A percentile compares a stretch with the other conserved stretches of the same genome.
phyloP scores from a whole-genome alignment of 2,797 vertebrate genomes.

The Microchirus variegatus region DNA sequence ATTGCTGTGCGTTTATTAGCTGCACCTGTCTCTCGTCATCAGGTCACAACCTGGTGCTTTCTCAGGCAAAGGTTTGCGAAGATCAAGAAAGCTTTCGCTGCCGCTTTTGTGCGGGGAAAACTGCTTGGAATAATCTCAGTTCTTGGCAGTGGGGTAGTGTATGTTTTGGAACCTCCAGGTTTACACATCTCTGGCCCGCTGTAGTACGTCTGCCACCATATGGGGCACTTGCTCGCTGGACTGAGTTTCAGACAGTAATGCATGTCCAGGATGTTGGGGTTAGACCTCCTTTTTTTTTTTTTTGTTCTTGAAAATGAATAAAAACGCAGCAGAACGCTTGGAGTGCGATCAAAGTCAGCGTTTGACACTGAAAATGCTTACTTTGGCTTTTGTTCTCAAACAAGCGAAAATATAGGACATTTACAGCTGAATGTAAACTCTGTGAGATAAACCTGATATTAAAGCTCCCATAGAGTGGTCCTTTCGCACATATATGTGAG shows the following conservation, averaged over 20 bases:
- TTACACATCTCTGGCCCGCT: slow-evolving; percentile 69
- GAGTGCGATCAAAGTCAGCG: slow-evolving; percentile 35
- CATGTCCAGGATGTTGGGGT: slow-evolving; percentile 32
- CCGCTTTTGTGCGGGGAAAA: slow-evolving; percentile 65
- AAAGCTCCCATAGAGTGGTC: no score
- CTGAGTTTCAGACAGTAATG: slow-evolving; percentile 53
- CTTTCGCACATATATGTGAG: no score
- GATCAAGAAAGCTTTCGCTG: slow-evolving; percentile 70
- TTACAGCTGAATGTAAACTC: neutral
- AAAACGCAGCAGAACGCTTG: slow-evolving; percentile 40
- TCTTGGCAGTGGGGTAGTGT: slow-evolving; percentile 73
- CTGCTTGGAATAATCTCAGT: slow-evolving; percentile 78
- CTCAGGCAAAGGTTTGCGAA: slow-evolving; percentile 71
- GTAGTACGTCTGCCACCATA: slow-evolving; percentile 70
- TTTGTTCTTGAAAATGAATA: slow-evolving; percentile 29
- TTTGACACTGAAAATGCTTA: slow-evolving; percentile 21
- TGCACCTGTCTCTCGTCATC: slow-evolving; percentile 88
- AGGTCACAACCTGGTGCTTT: slow-evolving; percentile 79
- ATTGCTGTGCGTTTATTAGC: slow-evolving; percentile 78
- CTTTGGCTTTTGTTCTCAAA: slow-evolving; percentile 7
- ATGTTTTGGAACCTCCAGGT: slow-evolving; percentile 79
- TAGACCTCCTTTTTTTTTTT: slow-evolving; percentile 29
- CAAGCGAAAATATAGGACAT: slow-evolving; percentile 5
- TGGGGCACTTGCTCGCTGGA: slow-evolving; percentile 60
- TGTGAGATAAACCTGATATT: neutral